Percentiles rank a stretch among this genome's conserved stretches.
Conservation (phyloP, 2,113 vertebrate species). For the Neogobius melanostomus region DNA sequence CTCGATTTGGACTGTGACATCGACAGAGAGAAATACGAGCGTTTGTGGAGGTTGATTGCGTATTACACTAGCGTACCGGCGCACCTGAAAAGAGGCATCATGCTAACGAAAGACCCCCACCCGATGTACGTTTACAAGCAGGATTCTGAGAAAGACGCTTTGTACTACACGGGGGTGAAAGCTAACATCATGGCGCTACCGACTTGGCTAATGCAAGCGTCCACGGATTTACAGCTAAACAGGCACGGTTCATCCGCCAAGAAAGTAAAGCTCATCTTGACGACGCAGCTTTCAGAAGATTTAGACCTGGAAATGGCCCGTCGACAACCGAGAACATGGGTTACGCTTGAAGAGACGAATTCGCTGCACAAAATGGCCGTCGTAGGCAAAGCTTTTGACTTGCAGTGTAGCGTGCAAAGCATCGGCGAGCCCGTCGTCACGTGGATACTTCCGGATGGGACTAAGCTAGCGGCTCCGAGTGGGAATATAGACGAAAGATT, state of each 20-base stretch:
- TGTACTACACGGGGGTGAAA: constrained; percentile 88
- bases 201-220: constrained; percentile 85
- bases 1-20: constrained; percentile 84
- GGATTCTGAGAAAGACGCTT: constrained; percentile 76
- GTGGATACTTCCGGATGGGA: constrained; percentile 86
- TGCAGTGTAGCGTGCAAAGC: constrained; percentile 80
- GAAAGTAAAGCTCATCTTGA: constrained; percentile 76
- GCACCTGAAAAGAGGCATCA: constrained; percentile 73
- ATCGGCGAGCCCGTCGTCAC: constrained; percentile 74
- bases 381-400: constrained; percentile 70
- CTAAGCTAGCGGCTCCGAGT: constrained; percentile 72
- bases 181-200: constrained; percentile 78
- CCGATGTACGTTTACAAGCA: constrained; percentile 80
- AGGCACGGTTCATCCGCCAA: constrained; percentile 81
- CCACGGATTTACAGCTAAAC: constrained; percentile 82
- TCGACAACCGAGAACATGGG: constrained; percentile 77
- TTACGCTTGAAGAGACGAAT: constrained; percentile 79
- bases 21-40: constrained; percentile 82
- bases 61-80: constrained; percentile 90
- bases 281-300: constrained; percentile 59
- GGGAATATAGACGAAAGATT: constrained; percentile 67
- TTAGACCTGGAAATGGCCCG: constrained; percentile 51
- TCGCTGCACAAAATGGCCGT: constrained; percentile 57
- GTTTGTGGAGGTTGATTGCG: constrained; percentile 88
- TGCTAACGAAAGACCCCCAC: constrained; percentile 69